These are phyloP conservation scores for Papilio gigon DNA, from an alignment of 2,888 invertebrate genomes.

Conservation along the genomic window DNA sequence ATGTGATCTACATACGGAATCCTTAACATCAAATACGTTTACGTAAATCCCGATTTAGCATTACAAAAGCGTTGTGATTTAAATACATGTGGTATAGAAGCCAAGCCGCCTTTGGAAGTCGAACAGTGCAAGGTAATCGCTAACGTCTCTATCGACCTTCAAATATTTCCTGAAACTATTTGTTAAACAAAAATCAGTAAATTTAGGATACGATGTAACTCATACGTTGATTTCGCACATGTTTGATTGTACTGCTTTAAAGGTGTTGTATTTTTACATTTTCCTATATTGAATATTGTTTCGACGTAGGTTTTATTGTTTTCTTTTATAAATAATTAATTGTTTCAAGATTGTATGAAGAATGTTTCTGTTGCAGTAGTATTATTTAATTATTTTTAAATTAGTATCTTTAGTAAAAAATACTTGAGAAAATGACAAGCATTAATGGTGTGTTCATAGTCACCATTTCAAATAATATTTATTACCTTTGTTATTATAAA, in stretches of 20 bases:
- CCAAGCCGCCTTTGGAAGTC: constrained; percentile 66
- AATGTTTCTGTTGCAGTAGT: no score
- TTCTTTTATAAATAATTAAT: no score
- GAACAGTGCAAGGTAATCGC: constrained; percentile 68
- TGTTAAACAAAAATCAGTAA: constrained; percentile 46
- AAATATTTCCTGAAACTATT: constrained; percentile 62
- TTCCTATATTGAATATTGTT: neutral
- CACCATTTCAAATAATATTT: neutral
- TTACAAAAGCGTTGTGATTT: constrained; percentile 70
- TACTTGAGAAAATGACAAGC: no score
- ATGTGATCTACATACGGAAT: constrained; percentile 41
- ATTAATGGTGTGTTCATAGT: neutral
- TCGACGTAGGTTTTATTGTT: neutral
- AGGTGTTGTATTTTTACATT: neutral
- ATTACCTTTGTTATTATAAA: neutral
- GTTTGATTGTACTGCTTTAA: neutral
- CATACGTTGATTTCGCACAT: constrained; percentile 12
- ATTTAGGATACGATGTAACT: constrained; percentile 19
- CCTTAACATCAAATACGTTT: constrained; percentile 44
- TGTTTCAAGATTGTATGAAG: no score
- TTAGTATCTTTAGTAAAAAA: no score
- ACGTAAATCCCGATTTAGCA: constrained; percentile 55
- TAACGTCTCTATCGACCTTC: constrained; percentile 66
- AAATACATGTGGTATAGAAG: constrained; percentile 60
- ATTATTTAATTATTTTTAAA: no score